Percentiles rank a stretch among this genome's conserved stretches.
phyloP scores from a whole-genome alignment of 2,797 vertebrate species.

The Gymnodraco acuticeps region DNA sequence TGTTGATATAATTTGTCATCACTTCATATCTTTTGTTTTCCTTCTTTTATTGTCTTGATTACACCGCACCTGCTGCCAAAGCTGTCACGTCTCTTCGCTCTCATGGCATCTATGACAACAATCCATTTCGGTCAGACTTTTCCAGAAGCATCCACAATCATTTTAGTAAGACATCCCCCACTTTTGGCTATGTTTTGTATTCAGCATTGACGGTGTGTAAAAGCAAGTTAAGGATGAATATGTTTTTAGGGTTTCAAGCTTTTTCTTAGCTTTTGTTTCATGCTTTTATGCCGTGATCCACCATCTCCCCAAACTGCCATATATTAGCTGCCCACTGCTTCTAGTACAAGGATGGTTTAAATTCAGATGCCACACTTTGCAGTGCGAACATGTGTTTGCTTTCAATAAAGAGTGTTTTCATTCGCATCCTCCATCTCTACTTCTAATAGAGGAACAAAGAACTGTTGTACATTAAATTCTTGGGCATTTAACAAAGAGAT shows the following conservation, averaged over 20 bases:
- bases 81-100: constrained; percentile 45
- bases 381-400: too few relatives aligned
- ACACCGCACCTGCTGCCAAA: constrained; percentile 53
- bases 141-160: background rate
- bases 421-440: too few relatives aligned
- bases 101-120: constrained; percentile 17
- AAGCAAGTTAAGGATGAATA: background rate
- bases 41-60: constrained; percentile 48
- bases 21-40: constrained; percentile 52
- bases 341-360: too few relatives aligned
- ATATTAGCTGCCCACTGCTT: too few relatives aligned
- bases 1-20: constrained; percentile 56
- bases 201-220: background rate
- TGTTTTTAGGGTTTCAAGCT: constrained; percentile 3
- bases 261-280: background rate
- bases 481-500: constrained; percentile 45
- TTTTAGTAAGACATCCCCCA: background rate
- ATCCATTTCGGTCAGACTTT: background rate
- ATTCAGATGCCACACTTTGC: too few relatives aligned
- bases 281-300: too few relatives aligned
- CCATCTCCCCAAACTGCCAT: too few relatives aligned
- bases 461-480: constrained; percentile 17
- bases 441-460: constrained; percentile 5
- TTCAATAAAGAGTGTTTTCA: too few relatives aligned
- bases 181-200: background rate